phyloP scores from a whole-genome alignment of 1,140 invertebrate species.

The Thaumetopoea pityocampa region DNA sequence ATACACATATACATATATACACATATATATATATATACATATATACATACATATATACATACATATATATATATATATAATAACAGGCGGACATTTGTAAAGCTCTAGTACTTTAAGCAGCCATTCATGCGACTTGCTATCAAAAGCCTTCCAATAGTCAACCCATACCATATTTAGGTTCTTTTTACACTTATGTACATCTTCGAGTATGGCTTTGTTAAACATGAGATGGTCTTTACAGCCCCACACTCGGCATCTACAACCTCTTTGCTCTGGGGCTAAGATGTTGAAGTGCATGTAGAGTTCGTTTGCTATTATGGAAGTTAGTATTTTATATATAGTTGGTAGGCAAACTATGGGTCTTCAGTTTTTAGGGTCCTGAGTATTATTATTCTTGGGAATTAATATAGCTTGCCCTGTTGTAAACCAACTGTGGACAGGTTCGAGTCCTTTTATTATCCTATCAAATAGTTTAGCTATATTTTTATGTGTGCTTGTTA shows the following conservation, averaged over 20 bases:
- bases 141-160: conserved; percentile 19
- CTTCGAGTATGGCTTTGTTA: conserved; percentile 24
- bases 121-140: conserved; percentile 12
- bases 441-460: no score
- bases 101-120: conserved; percentile 10
- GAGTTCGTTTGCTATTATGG: conserved; percentile 14
- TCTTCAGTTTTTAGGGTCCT: conserved; percentile 21
- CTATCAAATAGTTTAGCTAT: no score
- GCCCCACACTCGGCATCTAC: conserved; percentile 5
- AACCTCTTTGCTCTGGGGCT: conserved; percentile 22
- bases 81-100: conserved; percentile 8
- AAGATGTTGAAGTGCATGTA: conserved; percentile 19
- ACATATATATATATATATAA: no score
- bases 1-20: no score
- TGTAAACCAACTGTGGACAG: no score
- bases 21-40: no score
- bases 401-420: conserved; percentile 22
- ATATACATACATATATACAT: no score
- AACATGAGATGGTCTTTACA: conserved; percentile 29
- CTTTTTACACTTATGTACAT: conserved; percentile 16
- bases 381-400: conserved; percentile 15
- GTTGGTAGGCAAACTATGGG: conserved; percentile 27
- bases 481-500: no score
- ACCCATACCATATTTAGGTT: conserved; percentile 18
- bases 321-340: conserved; percentile 23